Evolutionary conservation across 2,113 vertebrate species (phyloP).

Genomic region (Apodemus speciosus): DNA sequence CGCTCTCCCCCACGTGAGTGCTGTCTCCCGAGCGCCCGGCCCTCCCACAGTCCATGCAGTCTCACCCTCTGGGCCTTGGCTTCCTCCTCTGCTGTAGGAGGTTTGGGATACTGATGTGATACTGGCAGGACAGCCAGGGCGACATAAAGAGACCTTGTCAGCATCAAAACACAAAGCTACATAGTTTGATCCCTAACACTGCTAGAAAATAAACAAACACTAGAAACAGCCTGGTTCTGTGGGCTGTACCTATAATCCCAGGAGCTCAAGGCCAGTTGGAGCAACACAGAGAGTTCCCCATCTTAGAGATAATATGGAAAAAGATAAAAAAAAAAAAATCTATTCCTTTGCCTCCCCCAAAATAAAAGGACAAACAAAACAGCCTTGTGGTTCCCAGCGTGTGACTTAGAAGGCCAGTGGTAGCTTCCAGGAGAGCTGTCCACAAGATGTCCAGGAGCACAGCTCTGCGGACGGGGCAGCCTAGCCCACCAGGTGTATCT

Average conservation of each 20-base stretch:
- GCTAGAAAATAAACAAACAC: background rate
- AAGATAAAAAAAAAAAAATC: background rate
- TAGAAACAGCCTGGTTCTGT: background rate
- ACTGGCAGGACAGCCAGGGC: background rate
- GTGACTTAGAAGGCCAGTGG: background rate
- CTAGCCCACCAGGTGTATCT: background rate
- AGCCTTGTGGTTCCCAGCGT: rapidly evolving
- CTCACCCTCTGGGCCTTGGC: background rate
- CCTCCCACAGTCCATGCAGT: background rate
- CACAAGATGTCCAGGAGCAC: background rate
- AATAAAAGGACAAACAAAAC: background rate
- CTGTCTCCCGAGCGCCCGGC: background rate
- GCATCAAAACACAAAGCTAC: background rate
- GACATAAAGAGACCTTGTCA: background rate
- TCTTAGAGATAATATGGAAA: background rate
- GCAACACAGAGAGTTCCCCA: background rate
- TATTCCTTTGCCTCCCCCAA: background rate
- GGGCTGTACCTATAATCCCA: background rate
- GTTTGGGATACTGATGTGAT: background rate
- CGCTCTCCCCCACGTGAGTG: slow-evolving; percentile 89
- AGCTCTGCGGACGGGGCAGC: rapidly evolving
- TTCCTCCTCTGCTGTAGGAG: background rate
- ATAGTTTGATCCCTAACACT: background rate
- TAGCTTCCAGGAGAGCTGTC: background rate
- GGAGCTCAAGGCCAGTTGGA: background rate